Conservation (phyloP, 2,797 vertebrate species). For the Crenichthys baileyi region DNA sequence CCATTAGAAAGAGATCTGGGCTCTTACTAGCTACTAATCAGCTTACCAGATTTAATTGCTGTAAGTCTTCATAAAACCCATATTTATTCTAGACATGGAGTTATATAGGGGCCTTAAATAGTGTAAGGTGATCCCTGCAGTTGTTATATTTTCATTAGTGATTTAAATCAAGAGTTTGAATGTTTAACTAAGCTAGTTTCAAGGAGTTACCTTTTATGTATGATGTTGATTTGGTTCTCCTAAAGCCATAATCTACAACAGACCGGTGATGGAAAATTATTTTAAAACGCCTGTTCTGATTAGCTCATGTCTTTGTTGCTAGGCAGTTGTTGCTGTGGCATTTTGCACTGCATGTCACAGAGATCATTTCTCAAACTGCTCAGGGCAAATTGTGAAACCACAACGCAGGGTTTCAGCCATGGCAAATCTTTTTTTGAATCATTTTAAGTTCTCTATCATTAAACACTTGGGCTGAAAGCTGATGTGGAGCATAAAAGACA, state of each 20-base stretch:
- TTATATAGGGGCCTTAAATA: constrained; percentile 19
- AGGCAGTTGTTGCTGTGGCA: constrained; percentile 32
- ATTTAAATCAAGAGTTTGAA: constrained; percentile 7
- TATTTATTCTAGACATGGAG: constrained; percentile 8
- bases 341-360: constrained; percentile 10
- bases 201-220: background rate
- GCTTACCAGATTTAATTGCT: constrained; percentile 42
- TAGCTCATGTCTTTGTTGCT: constrained; percentile 54
- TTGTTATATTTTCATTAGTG: constrained; percentile 10
- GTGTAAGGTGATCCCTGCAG: constrained; percentile 19
- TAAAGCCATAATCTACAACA: constrained; percentile 12
- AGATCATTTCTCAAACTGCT: constrained; percentile 15
- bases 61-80: constrained; percentile 47
- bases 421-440: background rate
- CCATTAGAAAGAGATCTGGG: constrained; percentile 38
- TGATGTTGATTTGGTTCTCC: background rate
- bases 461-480: background rate
- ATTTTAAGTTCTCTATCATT: background rate
- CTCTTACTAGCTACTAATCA: constrained; percentile 34
- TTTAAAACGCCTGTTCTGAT: constrained; percentile 34
- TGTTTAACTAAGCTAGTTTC: background rate
- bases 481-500: background rate
- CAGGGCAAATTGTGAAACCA: background rate
- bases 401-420: background rate
- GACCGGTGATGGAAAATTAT: constrained; percentile 9